Evolutionary conservation across 2,113 vertebrate species (phyloP), one percentile per base, ranked within the genome.

Genomic region (Pygoscelis antarcticus): DNA sequence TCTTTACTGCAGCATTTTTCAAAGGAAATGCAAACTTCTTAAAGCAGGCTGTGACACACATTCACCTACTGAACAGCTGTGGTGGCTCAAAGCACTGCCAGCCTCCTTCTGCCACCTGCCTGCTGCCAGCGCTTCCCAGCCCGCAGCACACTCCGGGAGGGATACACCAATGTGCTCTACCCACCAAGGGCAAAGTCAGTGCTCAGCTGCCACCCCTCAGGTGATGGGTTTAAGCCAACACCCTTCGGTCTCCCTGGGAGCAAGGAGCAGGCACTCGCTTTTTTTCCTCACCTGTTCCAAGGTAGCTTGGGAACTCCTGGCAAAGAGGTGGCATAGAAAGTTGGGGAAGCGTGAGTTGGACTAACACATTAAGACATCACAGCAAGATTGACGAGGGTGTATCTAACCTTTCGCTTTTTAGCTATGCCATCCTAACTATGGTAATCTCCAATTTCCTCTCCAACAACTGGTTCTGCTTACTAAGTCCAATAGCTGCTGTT

Each of bases 61-160:
- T 26, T 65, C 51, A 38, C 71, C 75, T 51, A 12, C 70, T 2
- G 16, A 54, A 12, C 20, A 58, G 62, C 83, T 46, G 58, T 9
- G 44, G 44, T 8, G 40, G 75, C 54, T 70, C 44, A 11, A 44
- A 84, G 72, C 42, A 3, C 19, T 30, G 44, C 58, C 80, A 71
- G 61, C 14, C 34, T 64, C 61, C 61, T 32, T 26, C 61, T 25
- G 61, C 66, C 75, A 21, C 10, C 76, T 25, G 62, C 61, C 44
- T 16, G 32, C 72, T 40, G 15, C 84, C 85, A 68, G 64, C 4
- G 4, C 55, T 16, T 34, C 55, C 65, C 88, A 71, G 72, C 47
- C 44, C 10, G 0, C 8, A 2, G 36, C 46, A 6, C 2, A 0
- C 55, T 25, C 23, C 2, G 0, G 30, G 10, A 69, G 13, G 27